phyloP scores from a whole-genome alignment of 2,113 vertebrate species.

The Lipophrys pholis region DNA sequence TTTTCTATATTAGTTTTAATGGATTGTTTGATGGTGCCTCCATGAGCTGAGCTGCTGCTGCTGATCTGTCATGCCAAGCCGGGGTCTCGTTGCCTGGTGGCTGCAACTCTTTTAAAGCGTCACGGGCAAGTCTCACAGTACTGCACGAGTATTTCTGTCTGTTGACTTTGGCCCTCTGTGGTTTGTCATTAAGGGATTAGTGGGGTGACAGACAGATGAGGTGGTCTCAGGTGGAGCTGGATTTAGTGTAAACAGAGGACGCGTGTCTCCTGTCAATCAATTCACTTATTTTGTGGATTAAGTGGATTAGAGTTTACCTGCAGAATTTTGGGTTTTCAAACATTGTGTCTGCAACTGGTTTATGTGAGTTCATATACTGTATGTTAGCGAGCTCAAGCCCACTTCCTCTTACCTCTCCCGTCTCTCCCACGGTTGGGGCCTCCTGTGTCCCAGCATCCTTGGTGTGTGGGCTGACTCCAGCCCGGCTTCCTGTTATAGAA shows the following conservation, averaged over 20 bases:
- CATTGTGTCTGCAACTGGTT: background rate
- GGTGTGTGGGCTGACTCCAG: conserved; percentile 75
- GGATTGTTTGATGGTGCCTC: background rate
- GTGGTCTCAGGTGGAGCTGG: conserved; percentile 35
- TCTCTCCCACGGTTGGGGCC: conserved; percentile 66
- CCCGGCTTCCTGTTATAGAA: conserved; percentile 79
- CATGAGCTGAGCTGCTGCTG: background rate
- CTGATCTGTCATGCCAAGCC: background rate
- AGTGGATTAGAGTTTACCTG: background rate
- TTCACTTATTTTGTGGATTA: background rate
- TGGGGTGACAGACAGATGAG: conserved; percentile 47
- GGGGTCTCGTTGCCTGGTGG: background rate
- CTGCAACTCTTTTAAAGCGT: conserved; percentile 1
- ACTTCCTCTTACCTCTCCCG: conserved; percentile 64
- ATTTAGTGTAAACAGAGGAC: conserved; percentile 51
- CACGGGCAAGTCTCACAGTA: background rate
- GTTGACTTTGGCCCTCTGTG: conserved; percentile 54
- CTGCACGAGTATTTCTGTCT: conserved; percentile 1
- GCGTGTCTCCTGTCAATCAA: conserved; percentile 58
- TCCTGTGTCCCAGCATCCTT: conserved; percentile 68
- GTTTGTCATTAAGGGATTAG: conserved; percentile 69
- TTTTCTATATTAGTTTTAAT: background rate
- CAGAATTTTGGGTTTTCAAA: background rate
- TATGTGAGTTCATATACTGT: conserved; percentile 17
- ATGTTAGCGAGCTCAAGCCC: conserved; percentile 22